A percentile compares a stretch with the other conserved stretches of the same genome.
phyloP scores from a whole-genome alignment of 2,113 vertebrate species.

The Lepus americanus region DNA sequence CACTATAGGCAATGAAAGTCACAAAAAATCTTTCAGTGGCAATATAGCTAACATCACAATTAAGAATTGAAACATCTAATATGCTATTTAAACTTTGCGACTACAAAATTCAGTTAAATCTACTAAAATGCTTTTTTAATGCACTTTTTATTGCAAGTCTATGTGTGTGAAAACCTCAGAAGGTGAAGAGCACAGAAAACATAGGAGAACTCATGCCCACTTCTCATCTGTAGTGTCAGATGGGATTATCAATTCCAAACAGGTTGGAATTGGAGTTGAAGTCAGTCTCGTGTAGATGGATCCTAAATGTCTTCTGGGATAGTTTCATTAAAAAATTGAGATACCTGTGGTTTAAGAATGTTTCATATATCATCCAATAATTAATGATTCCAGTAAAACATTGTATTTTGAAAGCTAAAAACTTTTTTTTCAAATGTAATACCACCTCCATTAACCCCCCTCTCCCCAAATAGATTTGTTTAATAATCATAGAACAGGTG shows the following conservation, averaged over 20 bases:
- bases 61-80: neutral
- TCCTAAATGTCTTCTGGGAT: neutral
- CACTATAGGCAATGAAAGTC: neutral
- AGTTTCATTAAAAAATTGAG: neutral
- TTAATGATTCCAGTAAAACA: neutral
- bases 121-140: neutral
- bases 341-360: neutral
- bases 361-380: neutral
- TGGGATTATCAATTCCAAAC: neutral
- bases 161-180: no score
- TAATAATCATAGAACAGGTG: neutral
- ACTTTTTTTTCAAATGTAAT: neutral
- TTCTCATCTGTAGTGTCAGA: neutral
- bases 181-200: neutral
- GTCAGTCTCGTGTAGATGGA: neutral
- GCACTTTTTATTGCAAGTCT: no score
- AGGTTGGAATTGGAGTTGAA: neutral
- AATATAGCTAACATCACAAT: neutral
- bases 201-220: neutral
- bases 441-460: neutral
- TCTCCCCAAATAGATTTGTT: neutral
- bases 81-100: neutral
- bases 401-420: conserved; percentile 44
- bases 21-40: neutral
- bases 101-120: neutral